phyloP scores from a whole-genome alignment of 2,113 vertebrate species.

The Haliaeetus leucogaster region DNA sequence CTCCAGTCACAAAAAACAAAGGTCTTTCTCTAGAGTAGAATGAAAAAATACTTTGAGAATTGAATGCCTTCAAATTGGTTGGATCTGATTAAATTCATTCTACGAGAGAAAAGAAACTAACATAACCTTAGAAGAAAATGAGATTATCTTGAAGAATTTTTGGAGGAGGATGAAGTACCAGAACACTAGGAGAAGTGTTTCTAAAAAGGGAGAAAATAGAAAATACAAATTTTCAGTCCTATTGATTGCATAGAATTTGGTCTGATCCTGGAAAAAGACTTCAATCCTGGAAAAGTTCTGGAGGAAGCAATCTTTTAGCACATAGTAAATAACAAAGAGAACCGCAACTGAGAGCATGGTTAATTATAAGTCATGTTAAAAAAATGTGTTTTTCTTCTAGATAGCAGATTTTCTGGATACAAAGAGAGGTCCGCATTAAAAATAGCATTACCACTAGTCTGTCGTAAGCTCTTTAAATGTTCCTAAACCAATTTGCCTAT shows the following conservation, averaged over 20 bases:
- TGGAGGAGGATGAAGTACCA: not conserved
- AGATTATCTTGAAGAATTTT: not conserved
- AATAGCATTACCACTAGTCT: accelerated
- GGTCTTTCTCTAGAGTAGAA: not conserved
- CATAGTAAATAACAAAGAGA: not conserved
- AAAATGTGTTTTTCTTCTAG: not conserved
- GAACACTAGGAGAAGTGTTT: not conserved
- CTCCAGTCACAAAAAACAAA: not conserved
- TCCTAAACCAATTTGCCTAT: not conserved
- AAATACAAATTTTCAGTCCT: not conserved
- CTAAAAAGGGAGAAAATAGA: not conserved
- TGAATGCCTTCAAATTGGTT: not conserved
- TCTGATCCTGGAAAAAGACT: not conserved
- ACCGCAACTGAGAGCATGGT: accelerated
- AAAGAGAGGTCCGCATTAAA: not conserved
- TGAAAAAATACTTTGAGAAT: not conserved
- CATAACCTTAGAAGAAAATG: not conserved
- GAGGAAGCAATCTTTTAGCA: not conserved
- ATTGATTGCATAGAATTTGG: not conserved
- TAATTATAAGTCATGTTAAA: not conserved
- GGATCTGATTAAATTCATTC: not conserved
- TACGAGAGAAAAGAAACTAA: not conserved
- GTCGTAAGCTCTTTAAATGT: not conserved
- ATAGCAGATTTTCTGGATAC: not conserved
- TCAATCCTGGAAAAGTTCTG: not conserved